Percentiles rank a stretch among this genome's conserved stretches.
phyloP scores from a whole-genome alignment of 2,888 invertebrate genomes.

The Tenthredo amoena region DNA sequence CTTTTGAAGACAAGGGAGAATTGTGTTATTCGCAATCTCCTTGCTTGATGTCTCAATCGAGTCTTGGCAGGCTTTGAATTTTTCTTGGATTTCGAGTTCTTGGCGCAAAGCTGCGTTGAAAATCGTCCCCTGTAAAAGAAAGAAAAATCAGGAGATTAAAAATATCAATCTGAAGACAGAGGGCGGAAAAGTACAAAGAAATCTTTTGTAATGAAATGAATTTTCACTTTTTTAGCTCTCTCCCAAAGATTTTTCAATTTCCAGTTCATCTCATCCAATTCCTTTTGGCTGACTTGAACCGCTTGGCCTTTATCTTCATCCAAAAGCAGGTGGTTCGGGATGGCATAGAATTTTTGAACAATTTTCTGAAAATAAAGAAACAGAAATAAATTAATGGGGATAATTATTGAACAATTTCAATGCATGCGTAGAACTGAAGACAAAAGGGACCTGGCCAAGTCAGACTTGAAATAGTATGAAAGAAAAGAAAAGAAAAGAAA shows the following conservation, averaged over 20 bases:
- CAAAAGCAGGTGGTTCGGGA: constrained; percentile 66
- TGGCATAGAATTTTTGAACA: constrained; percentile 61
- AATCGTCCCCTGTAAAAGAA: constrained; percentile 63
- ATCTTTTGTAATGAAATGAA: not conserved
- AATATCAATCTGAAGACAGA: not conserved
- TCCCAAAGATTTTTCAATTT: constrained; percentile 62
- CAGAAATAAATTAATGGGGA: not conserved
- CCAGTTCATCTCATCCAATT: constrained; percentile 60
- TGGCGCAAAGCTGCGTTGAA: constrained; percentile 66
- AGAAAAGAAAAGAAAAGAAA: not conserved
- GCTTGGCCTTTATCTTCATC: constrained; percentile 67
- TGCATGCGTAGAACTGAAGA: not conserved
- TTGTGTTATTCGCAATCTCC: constrained; percentile 56
- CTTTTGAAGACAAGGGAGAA: constrained; percentile 49
- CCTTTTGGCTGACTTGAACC: constrained; percentile 62
- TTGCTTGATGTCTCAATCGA: constrained; percentile 58
- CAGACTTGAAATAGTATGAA: not conserved
- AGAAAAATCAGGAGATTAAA: constrained; percentile 23
- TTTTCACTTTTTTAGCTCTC: constrained; percentile 62
- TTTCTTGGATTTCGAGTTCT: constrained; percentile 62
- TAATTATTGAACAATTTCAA: constrained; percentile 34
- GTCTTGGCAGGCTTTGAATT: constrained; percentile 59
- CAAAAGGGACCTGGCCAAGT: not conserved
- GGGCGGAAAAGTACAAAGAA: not conserved
- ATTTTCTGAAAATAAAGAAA: constrained; percentile 59